Percentiles rank a stretch among this genome's conserved stretches.
phyloP scores from a whole-genome alignment of 2,888 invertebrate species.

The Scelioninae gen. 1 region DNA sequence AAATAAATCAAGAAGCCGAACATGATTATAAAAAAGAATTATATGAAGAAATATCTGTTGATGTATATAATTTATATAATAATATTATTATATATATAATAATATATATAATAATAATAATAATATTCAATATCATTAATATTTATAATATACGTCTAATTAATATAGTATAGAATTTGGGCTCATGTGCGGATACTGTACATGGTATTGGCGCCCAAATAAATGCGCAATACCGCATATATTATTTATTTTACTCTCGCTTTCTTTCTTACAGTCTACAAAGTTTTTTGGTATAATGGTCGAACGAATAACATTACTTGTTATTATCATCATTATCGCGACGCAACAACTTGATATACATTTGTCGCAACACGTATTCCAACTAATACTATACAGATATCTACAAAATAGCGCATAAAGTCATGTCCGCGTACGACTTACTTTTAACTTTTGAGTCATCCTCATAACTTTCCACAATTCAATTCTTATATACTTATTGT shows the following conservation, averaged over 20 bases:
- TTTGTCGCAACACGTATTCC: slow-evolving; percentile 68
- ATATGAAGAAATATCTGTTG: slow-evolving; percentile 76
- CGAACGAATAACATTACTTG: slow-evolving; percentile 73
- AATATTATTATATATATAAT: no score
- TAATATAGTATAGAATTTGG: slow-evolving; percentile 75
- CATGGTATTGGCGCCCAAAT: slow-evolving; percentile 70
- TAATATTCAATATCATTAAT: slow-evolving; percentile 78
- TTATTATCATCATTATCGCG: slow-evolving; percentile 79
- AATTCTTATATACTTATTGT: slow-evolving; percentile 26
- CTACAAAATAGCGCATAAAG: slow-evolving; percentile 82
- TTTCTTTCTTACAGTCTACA: slow-evolving; percentile 74
- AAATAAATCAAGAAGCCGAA: slow-evolving; percentile 54
- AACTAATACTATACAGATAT: slow-evolving; percentile 83
- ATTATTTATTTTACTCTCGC: slow-evolving; percentile 54
- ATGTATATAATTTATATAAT: slow-evolving; percentile 77
- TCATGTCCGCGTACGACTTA: slow-evolving; percentile 72
- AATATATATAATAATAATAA: no score
- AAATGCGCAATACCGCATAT: slow-evolving; percentile 61
- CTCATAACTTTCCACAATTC: slow-evolving; percentile 32
- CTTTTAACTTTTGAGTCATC: slow-evolving; percentile 27
- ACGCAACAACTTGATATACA: slow-evolving; percentile 82
- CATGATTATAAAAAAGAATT: slow-evolving; percentile 43
- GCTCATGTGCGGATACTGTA: slow-evolving; percentile 78
- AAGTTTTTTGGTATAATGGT: slow-evolving; percentile 76
- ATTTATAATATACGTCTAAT: slow-evolving; percentile 81